These are phyloP conservation scores for Dicrostonyx torquatus DNA, from an alignment of 2,797 vertebrate genomes.

Conservation along the genomic window DNA sequence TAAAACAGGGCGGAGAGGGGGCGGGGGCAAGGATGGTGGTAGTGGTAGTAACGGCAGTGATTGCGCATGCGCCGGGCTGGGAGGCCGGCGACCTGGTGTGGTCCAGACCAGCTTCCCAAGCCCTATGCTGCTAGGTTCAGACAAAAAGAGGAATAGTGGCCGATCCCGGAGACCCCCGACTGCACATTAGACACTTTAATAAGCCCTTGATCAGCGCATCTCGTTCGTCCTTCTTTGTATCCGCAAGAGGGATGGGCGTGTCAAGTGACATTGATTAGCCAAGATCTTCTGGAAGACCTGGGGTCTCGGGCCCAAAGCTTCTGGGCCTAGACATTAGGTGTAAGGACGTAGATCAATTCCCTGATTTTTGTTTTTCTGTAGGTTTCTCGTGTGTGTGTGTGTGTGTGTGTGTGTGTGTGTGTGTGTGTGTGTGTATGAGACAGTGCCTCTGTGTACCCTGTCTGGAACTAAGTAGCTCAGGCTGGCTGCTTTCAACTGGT, in stretches of 20 bases:
- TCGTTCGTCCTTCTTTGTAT: not conserved
- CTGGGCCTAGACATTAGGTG: not conserved
- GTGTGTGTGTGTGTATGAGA: not conserved
- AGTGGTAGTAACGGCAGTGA: not conserved
- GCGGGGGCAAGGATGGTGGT: not conserved
- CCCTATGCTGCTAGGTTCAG: not conserved
- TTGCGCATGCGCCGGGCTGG: not conserved
- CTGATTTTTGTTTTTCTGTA: not conserved
- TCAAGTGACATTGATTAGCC: not conserved
- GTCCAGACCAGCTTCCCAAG: not conserved
- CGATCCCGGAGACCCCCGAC: no score
- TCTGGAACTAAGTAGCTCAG: not conserved
- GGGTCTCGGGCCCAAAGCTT: not conserved
- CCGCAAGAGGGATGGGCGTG: not conserved
- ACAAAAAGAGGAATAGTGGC: not conserved
- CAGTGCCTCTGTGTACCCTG: not conserved
- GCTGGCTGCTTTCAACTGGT: no score
- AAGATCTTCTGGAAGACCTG: not conserved
- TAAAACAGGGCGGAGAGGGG: slow-evolving; percentile 75
- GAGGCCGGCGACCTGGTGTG: not conserved
- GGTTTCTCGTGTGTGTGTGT: not conserved
- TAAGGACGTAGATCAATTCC: not conserved
- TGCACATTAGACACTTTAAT: not conserved
- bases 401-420: not conserved
- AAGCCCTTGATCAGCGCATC: not conserved